Base-by-base conservation (phyloP, 1,140 invertebrate genomes). In the Sinella curviseta region DNA sequence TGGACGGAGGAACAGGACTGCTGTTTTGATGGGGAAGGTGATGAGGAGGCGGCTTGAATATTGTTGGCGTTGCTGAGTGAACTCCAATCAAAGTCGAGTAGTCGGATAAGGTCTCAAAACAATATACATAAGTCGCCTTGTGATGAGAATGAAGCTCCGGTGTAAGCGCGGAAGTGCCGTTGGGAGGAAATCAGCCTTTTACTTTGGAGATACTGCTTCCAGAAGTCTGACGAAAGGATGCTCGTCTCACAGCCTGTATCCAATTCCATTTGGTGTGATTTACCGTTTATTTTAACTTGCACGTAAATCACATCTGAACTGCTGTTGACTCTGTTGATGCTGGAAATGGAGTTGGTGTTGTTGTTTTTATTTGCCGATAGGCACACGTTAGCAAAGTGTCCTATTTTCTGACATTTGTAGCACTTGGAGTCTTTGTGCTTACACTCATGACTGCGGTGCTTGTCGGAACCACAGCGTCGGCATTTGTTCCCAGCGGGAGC, bases 341-440 rank as follows among this genome's bases (percentile, higher is more conserved):
- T 48, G 39, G 4, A 8, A 8, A 17, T 48, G 39, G 4, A 4
- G 39, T 17, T 48, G 4, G 4, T 17, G 17, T 4, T 48, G 4
- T 48, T 48, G 8, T n/a, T 24, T 24, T n/a, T 24, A 8, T 67
- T 67, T 8, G 8, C 28, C 8, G n/a, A 4, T 67, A 24, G n/a
- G 60, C 70, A 74, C 8, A 74, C 8, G 30, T 74, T 74, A 2
- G 70, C 70, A 33, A 74, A 74, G 31, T 74, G 70, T 12, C 70
- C 70, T 30, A 12, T 31, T 3, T 28, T 74, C 16, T 26, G 1
- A 74, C 70, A 74, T 31, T 34, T 36, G 70, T 14, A 74, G 24
- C 70, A 74, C 16, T 16, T 14, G 8, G 24, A 12, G 31, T 74
- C 70, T 8, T 14, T 12, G 34, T 74, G 70, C 17, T 8, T 8